Conservation (phyloP, 2,113 vertebrate species). For the Pungitius pungitius region DNA sequence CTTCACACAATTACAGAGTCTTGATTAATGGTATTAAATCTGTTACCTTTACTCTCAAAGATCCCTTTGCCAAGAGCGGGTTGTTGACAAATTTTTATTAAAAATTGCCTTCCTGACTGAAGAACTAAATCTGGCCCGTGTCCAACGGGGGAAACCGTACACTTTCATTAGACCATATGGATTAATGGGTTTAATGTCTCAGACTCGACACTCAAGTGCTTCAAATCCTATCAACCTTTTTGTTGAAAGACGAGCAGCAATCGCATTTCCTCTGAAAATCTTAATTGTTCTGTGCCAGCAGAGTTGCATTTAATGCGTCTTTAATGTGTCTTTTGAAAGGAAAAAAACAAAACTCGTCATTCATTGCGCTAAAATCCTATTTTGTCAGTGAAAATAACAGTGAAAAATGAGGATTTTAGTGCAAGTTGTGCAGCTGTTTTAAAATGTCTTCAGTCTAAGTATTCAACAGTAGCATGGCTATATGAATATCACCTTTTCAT, state of each 20-base stretch:
- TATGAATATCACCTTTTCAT: not conserved
- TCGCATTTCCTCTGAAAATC: conserved; percentile 9
- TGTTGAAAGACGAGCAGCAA: conserved; percentile 5
- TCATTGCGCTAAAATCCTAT: not conserved
- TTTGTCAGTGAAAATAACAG: too few species aligned
- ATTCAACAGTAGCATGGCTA: not conserved
- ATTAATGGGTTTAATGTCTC: not conserved
- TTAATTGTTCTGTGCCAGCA: conserved; percentile 17
- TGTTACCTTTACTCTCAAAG: not conserved
- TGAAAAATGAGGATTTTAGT: not conserved
- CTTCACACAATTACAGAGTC: conserved; percentile 1
- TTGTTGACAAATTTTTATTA: not conserved
- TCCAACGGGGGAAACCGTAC: conserved; percentile 34
- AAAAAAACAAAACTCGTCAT: not conserved
- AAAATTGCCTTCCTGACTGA: conserved; percentile 7
- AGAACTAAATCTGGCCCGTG: not conserved
- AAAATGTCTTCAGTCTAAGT: too few species aligned
- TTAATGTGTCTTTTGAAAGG: not conserved
- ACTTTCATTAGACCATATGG: conserved; percentile 21
- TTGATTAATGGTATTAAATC: conserved; percentile 19
- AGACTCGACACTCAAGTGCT: not conserved
- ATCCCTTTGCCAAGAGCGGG: not conserved
- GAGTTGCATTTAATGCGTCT: conserved; percentile 9
- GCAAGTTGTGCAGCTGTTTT: too few species aligned
- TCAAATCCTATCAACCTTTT: conserved; percentile 4